Evolutionary conservation across 92 coral and sea anemone genomes (phyloP), one percentile per base, ranked within the genome.

Genomic region (Porites cylindrica): DNA sequence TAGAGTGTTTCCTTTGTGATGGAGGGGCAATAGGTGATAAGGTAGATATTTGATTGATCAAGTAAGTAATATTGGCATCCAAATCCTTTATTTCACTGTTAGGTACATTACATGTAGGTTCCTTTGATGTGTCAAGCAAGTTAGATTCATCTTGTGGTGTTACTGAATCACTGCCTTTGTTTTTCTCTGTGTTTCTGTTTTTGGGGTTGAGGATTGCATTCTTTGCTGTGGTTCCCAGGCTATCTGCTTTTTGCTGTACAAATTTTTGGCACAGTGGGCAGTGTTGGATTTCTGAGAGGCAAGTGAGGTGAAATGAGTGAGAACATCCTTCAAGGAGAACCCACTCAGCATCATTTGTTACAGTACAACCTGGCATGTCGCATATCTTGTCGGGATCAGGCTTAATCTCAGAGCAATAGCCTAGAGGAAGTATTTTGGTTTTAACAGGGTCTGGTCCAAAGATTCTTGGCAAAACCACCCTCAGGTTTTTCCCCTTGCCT

Each of bases 291-390:
- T 26, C 80, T 38, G 60, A 21, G 16, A 75, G 29, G 19, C 80
- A 75, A 79, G 74, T 67, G 72, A 9, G 47, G 60, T 89, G 81
- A 63, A 69, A 89, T 4, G 85, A 77, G 61, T 83, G 88, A 10
- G 80, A 79, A 66, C 89, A 83, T 23, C 89, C 89, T 9, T 89
- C 65, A 43, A 83, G 56, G 6, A 89, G 17, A 9, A 59, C 71
- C 85, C 83, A 74, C 56, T n/a, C 23, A 16, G 76, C 38, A 23
- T 76, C 52, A 2, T 11, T 20, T 6, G 1, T 73, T 16, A 73
- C 68, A 3, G 38, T 73, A 62, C 80, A 84, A 21, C 47, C 20
- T 5, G 75, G 82, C 47, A 84, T 21, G 61, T 84, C 82, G 76
- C 88, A 62, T 1, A 8, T 29, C 21, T 47, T 84, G 18, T 75